phyloP scores from a whole-genome alignment of 1,140 invertebrate species.

The Tetragnatha versicolor region DNA sequence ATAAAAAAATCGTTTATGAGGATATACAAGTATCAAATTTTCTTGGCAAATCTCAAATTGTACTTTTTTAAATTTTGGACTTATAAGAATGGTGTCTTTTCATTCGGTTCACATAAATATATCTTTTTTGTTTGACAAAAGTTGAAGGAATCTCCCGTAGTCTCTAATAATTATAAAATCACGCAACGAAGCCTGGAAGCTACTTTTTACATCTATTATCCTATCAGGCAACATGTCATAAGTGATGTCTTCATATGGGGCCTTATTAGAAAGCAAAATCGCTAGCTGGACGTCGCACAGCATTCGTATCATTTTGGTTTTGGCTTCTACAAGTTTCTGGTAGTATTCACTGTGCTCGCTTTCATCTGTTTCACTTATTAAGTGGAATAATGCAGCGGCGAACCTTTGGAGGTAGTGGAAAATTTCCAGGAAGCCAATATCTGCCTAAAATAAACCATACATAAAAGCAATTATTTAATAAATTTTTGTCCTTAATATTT shows the following conservation, averaged over 20 bases:
- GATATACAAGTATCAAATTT: too few relatives aligned
- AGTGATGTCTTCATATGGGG: not conserved
- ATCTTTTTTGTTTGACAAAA: not conserved
- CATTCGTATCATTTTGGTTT: slow-evolving; percentile 8
- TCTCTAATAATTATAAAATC: not conserved
- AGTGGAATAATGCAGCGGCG: not conserved
- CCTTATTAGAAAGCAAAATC: not conserved
- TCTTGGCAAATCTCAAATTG: too few relatives aligned
- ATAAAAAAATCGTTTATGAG: too few relatives aligned
- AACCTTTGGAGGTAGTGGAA: not conserved
- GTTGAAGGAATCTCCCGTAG: not conserved
- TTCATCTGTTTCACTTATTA: not conserved
- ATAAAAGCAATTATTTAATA: too few relatives aligned
- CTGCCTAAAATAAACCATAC: too few relatives aligned
- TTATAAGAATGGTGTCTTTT: too few relatives aligned
- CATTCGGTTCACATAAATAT: not conserved
- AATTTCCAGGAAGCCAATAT: not conserved
- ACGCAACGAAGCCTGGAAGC: too few relatives aligned
- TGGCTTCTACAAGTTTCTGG: not conserved
- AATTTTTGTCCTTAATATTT: too few relatives aligned
- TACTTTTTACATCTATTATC: not conserved
- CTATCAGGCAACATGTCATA: not conserved
- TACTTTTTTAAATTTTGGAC: too few relatives aligned
- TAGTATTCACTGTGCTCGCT: not conserved
- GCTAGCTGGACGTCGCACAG: not conserved